Evolutionary conservation across 2,888 invertebrate species (phyloP).

Genomic region (Dascillus cervinus): DNA sequence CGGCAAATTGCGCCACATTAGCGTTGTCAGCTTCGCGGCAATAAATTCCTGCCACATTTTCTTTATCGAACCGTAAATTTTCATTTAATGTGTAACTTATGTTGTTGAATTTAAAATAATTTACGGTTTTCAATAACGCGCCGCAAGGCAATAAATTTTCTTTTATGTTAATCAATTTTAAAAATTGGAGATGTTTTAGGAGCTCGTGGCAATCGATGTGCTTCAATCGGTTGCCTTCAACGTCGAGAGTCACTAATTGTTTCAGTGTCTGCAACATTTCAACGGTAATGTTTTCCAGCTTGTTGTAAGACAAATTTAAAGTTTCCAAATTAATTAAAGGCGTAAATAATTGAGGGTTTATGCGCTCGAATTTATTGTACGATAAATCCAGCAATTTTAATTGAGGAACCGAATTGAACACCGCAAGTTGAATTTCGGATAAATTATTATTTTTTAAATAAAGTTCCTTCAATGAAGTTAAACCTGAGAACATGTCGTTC

Average conservation of each 20-base stretch:
- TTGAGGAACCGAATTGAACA: slow-evolving; percentile 7
- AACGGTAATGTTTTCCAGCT: neutral
- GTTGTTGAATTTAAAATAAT: slow-evolving; percentile 27
- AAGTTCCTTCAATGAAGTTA: slow-evolving; percentile 19
- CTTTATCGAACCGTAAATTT: slow-evolving; percentile 26
- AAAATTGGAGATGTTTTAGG: slow-evolving; percentile 28
- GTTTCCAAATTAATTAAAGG: slow-evolving; percentile 19
- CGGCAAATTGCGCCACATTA: too few relatives aligned
- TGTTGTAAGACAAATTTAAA: slow-evolving; percentile 21
- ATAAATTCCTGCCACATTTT: slow-evolving; percentile 37
- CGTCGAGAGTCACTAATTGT: slow-evolving; percentile 29
- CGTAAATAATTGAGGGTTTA: too few relatives aligned
- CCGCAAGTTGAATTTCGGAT: slow-evolving; percentile 16
- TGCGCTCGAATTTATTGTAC: slow-evolving; percentile 25
- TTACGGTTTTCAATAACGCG: slow-evolving; percentile 29
- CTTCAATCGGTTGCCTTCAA: slow-evolving; percentile 31
- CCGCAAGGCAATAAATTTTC: slow-evolving; percentile 34
- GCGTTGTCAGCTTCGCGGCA: slow-evolving; percentile 26
- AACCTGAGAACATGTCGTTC: slow-evolving; percentile 1
- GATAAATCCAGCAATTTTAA: slow-evolving; percentile 28
- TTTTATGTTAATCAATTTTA: slow-evolving; percentile 32
- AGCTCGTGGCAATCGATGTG: slow-evolving; percentile 32
- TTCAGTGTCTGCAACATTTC: slow-evolving; percentile 25
- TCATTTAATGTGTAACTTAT: slow-evolving; percentile 32
- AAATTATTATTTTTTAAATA: slow-evolving; percentile 25